Base-by-base conservation (phyloP, 2,888 invertebrate species). In the Cenopis cana region DNA sequence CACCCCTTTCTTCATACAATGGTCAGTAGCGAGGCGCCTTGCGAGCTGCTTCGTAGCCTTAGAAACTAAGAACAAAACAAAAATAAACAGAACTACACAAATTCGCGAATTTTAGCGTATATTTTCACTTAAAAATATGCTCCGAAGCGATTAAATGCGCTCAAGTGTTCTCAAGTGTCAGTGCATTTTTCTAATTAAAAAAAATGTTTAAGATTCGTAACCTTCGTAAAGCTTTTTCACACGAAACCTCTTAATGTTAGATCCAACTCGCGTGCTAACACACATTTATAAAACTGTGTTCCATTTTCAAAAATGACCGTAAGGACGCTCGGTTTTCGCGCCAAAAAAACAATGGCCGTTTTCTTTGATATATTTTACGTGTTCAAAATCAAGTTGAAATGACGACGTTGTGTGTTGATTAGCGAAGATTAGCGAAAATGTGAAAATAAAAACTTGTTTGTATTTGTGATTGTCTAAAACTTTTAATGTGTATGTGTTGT, bases 341-440 rank as follows among this genome's bases (percentile, higher is more conserved):
- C 91, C 89, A 91, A 87, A 90, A 90, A 89, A 84, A 81, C 85
- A 75, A 89, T 90, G 89, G 86, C 84, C 78, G 86, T 81, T 57
- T 82, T 85, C 75, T 85, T 87, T 72, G 86, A 89, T 76, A 87
- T 89, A 61, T 92, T 88, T 78, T 90, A 88, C 78, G 84, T 91
- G 77, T 92, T 93, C 77, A 93, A 93, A 91, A 93, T 91, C 75
- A 93, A 93, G 85, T 88, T 91, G 89, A 93, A 93, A 93, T 92
- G 92, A 93, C 85, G 87, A 85, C 84, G 76, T 78, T 78, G 80
- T 76, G 62, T 29, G 57, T 74, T 79, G 60, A 24, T 3, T 76
- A n/a, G n/a, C n/a, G 79, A 82, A 24, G 80, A 68, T 79, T 74
- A 75, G 82, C 83, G 77, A 90, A 87, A 86, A 90, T 86, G 86